A percentile compares a stretch with the other conserved stretches of the same genome.
Conservation (phyloP, 2,113 vertebrate species). For the Hyperopisus bebe region DNA sequence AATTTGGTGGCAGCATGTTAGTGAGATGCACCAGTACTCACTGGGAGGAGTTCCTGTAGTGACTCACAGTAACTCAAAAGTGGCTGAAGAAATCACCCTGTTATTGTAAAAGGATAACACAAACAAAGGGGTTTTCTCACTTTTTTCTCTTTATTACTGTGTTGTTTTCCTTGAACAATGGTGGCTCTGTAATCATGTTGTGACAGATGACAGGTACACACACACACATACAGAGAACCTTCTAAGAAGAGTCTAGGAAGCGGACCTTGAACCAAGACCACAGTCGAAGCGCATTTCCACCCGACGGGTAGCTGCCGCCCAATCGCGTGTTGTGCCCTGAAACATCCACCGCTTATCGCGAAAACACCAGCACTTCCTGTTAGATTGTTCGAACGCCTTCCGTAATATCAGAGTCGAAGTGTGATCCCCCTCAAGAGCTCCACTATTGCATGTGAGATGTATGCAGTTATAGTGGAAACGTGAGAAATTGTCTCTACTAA, state of each 20-base stretch:
- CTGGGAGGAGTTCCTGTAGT: background rate
- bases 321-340: background rate
- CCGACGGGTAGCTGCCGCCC: background rate
- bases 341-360: background rate
- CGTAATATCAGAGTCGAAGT: background rate
- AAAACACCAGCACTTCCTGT: background rate
- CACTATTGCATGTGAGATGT: background rate
- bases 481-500: background rate
- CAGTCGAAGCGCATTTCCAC: constrained; percentile 24
- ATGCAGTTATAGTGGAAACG: background rate
- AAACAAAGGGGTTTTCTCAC: constrained; percentile 4
- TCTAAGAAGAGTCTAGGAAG: background rate
- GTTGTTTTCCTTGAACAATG: background rate
- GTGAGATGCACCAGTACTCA: too few relatives aligned
- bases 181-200: background rate
- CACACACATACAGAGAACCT: background rate
- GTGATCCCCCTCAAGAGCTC: background rate
- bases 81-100: background rate
- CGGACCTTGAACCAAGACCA: background rate
- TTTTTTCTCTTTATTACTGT: background rate
- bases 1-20: background rate
- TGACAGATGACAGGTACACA: background rate
- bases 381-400: background rate
- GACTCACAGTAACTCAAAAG: background rate
- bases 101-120: background rate